These are phyloP conservation scores for Drosophila seguyi DNA, from an alignment of 1,140 invertebrate species.

Conservation along the genomic window DNA sequence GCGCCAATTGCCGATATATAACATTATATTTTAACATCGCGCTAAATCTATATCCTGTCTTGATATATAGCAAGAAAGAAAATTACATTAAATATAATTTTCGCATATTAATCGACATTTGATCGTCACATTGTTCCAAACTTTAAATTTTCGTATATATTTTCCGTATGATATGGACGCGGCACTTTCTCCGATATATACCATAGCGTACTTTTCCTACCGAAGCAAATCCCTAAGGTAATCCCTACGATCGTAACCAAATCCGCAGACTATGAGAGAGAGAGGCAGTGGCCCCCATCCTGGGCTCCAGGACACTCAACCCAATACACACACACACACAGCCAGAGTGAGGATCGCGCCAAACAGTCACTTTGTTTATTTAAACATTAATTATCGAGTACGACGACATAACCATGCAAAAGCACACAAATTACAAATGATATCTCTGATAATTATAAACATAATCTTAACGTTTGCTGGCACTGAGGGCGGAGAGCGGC, in stretches of 20 bases:
- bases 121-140: neutral
- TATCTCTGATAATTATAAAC: constrained; percentile 45
- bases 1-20: neutral
- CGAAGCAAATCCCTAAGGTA: neutral
- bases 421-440: constrained; percentile 35
- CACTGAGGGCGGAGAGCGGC: constrained; percentile 25
- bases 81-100: neutral
- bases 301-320: constrained; percentile 18
- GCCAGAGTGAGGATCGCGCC: constrained; percentile 57
- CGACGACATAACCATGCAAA: constrained; percentile 46
- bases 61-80: neutral
- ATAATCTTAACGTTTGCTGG: constrained; percentile 51
- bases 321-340: constrained; percentile 32
- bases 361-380: constrained; percentile 69
- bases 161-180: neutral
- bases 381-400: constrained; percentile 49
- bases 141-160: neutral
- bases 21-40: neutral
- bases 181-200: neutral
- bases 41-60: neutral
- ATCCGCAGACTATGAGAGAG: constrained; percentile 34
- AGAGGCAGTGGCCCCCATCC: constrained; percentile 4
- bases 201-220: neutral
- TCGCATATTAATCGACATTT: neutral
- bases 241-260: constrained; percentile 16